These are phyloP conservation scores for Meloidogyne exigua DNA, from an alignment of 1,140 invertebrate genomes.

Conservation along the genomic window DNA sequence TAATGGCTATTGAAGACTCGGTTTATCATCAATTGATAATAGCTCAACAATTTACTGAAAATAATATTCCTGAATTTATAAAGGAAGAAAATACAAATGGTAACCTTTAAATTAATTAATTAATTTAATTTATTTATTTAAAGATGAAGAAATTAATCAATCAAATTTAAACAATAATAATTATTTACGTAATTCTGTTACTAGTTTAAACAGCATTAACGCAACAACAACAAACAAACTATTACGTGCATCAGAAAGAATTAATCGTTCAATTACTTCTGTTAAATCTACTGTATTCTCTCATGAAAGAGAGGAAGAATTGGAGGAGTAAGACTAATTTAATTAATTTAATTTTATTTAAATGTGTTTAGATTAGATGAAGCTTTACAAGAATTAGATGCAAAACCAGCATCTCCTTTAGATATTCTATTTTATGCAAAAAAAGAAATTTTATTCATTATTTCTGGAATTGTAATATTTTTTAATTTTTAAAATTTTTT, in stretches of 20 bases:
- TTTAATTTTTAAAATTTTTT: neutral
- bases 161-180: neutral
- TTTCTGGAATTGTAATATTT: slow-evolving; percentile 20
- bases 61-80: neutral
- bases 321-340: slow-evolving; percentile 62
- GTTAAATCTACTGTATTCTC: slow-evolving; percentile 24
- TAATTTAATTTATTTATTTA: neutral
- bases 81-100: slow-evolving; percentile 4
- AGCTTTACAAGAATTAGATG: slow-evolving; percentile 52
- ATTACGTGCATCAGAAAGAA: slow-evolving; percentile 19
- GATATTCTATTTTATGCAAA: slow-evolving; percentile 52
- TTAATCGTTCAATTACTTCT: slow-evolving; percentile 31
- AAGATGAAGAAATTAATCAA: neutral
- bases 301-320: slow-evolving; percentile 14
- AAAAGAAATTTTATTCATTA: slow-evolving; percentile 38
- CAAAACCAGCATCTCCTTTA: slow-evolving; percentile 37
- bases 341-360: slow-evolving; percentile 48
- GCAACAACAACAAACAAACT: neutral
- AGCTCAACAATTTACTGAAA: slow-evolving; percentile 38
- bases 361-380: slow-evolving; percentile 34
- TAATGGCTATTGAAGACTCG: slow-evolving; percentile 27
- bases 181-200: neutral
- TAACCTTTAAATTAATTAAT: no score
- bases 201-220: neutral
- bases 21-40: slow-evolving; percentile 47